Evolutionary conservation across 1,140 invertebrate species (phyloP).

Genomic region (Drosophila paulistorum): DNA sequence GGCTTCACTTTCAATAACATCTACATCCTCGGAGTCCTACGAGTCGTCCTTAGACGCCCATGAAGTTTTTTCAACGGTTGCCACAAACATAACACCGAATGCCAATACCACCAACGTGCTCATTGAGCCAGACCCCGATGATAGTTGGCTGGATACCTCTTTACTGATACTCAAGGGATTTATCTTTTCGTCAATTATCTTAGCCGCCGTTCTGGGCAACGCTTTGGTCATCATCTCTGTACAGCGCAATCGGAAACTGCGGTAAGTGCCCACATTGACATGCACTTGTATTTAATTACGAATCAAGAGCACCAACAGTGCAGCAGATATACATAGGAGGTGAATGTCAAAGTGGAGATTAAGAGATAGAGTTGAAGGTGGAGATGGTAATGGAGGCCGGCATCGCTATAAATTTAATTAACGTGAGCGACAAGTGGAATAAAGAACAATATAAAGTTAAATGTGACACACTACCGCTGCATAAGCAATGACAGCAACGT

Average conservation of each 20-base stretch:
- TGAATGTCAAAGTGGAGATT: not conserved
- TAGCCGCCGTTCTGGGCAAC: conserved; percentile 94
- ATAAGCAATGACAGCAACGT: conserved; percentile 37
- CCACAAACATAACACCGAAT: conserved; percentile 55
- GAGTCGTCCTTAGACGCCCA: conserved; percentile 32
- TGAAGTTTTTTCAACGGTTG: conserved; percentile 57
- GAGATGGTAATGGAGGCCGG: conserved; percentile 1
- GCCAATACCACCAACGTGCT: conserved; percentile 50
- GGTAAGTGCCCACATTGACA: conserved; percentile 62
- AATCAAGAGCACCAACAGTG: conserved; percentile 26
- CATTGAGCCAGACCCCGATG: conserved; percentile 43
- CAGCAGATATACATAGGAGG: not conserved
- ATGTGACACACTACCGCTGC: conserved; percentile 53
- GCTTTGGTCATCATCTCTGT: conserved; percentile 91
- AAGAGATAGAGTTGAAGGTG: conserved; percentile 17
- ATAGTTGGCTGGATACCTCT: conserved; percentile 84
- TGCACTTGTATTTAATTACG: conserved; percentile 41
- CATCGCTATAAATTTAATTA: conserved; percentile 61
- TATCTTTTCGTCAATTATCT: conserved; percentile 92
- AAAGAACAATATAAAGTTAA: conserved; percentile 69
- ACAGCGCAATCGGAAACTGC: conserved; percentile 80
- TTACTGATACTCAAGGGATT: conserved; percentile 88
- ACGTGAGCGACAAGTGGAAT: conserved; percentile 73
- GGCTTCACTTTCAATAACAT: conserved; percentile 75
- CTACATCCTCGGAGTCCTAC: conserved; percentile 45